Conservation (phyloP, 2,888 invertebrate genomes). For the Drosophila yooni region DNA sequence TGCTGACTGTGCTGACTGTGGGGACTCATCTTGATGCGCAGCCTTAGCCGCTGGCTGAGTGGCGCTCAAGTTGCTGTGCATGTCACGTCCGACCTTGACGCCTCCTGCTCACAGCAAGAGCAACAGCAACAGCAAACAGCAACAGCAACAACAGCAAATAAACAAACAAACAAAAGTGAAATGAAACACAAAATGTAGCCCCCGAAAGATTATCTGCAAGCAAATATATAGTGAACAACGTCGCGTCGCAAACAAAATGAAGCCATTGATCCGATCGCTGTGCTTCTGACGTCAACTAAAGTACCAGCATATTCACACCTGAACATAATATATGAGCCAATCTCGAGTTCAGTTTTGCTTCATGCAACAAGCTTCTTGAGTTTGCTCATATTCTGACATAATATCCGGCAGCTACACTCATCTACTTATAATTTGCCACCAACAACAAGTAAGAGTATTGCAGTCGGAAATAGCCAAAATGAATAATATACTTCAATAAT, state of each 20-base stretch:
- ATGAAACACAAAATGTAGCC: conserved; percentile 34
- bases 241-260: conserved; percentile 28
- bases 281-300: conserved; percentile 40
- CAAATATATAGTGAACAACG: conserved; percentile 35
- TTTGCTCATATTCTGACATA: conserved; percentile 37
- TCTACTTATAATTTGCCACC: conserved; percentile 16
- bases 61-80: conserved; percentile 68
- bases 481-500: neutral
- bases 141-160: conserved; percentile 13
- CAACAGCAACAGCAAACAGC: conserved; percentile 9
- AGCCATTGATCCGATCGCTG: conserved; percentile 20
- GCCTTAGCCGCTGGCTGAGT: conserved; percentile 43
- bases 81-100: conserved; percentile 69
- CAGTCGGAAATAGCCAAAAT: neutral
- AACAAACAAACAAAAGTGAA: conserved; percentile 53
- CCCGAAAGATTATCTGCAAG: conserved; percentile 32
- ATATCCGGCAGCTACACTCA: conserved; percentile 37
- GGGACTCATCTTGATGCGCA: conserved; percentile 45
- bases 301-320: conserved; percentile 44
- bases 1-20: conserved; percentile 16
- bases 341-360: neutral
- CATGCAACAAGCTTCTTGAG: conserved; percentile 25
- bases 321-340: conserved; percentile 17
- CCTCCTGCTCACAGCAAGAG: conserved; percentile 49
- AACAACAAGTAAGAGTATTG: neutral